Evolutionary conservation across 2,888 invertebrate genomes (phyloP).

Genomic region (Dasysyrphus tricinctus): DNA sequence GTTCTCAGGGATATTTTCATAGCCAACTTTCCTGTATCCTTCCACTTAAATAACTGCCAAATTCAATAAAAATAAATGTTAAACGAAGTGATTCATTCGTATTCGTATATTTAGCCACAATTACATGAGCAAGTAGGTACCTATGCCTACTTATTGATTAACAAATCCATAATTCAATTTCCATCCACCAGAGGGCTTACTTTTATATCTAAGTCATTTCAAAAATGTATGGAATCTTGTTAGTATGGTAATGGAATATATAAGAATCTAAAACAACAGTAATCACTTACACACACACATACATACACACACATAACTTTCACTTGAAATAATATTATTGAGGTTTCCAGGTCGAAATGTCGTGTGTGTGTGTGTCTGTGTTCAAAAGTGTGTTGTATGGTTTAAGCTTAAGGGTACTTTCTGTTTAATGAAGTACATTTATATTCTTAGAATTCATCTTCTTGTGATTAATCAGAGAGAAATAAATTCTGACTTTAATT

Average conservation of each 20-base stretch:
- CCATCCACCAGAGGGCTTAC: conserved; percentile 9
- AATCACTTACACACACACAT: neutral
- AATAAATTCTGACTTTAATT: conserved; percentile 29
- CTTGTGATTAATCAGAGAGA: conserved; percentile 31
- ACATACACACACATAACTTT: neutral
- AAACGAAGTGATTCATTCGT: conserved; percentile 40
- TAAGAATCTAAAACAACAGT: conserved; percentile 10
- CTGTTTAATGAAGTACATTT: neutral
- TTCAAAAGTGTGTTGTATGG: neutral
- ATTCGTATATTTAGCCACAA: conserved; percentile 11
- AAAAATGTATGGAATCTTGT: conserved; percentile 3
- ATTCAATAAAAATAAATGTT: conserved; percentile 29
- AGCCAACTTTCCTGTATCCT: neutral
- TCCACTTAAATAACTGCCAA: neutral
- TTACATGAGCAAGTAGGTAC: neutral
- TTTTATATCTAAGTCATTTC: neutral
- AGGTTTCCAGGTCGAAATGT: conserved; percentile 52
- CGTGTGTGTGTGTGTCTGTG: neutral
- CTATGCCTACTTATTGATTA: conserved; percentile 34
- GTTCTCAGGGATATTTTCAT: no score
- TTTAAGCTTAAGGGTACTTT: neutral
- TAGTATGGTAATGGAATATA: conserved; percentile 21
- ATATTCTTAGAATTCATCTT: conserved; percentile 29
- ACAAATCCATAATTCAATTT: conserved; percentile 34
- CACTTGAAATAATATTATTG: conserved; percentile 24